A percentile compares a stretch with the other conserved stretches of the same genome.
Evolutionary conservation across 1,140 invertebrate genomes (phyloP).

Genomic region (Phymorhynchus buccinoides): DNA sequence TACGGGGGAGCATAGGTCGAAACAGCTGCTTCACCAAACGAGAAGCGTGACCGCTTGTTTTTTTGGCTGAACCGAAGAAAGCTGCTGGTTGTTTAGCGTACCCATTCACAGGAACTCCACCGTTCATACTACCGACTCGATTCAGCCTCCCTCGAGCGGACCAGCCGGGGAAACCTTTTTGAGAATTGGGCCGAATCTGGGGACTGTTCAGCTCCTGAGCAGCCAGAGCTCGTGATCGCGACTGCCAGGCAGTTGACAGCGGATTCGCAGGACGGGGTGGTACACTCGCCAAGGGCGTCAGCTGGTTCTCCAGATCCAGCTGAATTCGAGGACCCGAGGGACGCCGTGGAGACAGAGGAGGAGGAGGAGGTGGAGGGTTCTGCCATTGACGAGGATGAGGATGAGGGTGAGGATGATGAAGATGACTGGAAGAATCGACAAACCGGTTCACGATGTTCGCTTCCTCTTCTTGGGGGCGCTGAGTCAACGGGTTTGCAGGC

Average conservation of each 20-base stretch:
- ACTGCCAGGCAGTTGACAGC: no score
- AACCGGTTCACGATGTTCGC: no score
- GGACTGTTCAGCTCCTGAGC: no score
- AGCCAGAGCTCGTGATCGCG: no score
- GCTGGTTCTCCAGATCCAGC: constrained; percentile 1
- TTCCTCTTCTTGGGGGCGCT: no score
- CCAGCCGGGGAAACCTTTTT: no score
- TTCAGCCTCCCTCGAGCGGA: not conserved
- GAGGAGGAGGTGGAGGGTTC: not conserved
- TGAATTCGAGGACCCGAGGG: not conserved
- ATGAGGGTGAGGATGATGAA: no score
- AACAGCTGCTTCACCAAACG: not conserved
- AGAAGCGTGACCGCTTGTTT: not conserved
- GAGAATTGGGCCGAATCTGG: no score
- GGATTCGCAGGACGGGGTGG: not conserved
- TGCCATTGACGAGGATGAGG: not conserved
- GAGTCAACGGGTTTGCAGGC: no score
- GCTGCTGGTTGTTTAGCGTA: not conserved
- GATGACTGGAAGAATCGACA: no score
- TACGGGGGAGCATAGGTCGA: not conserved
- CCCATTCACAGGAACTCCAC: not conserved
- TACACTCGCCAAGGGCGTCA: not conserved
- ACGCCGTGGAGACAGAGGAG: not conserved
- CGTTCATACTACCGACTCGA: not conserved
- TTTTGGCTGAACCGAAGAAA: not conserved